These are phyloP conservation scores for Sympetrum striolatum DNA, from an alignment of 2,888 invertebrate species.

Conservation along the genomic window DNA sequence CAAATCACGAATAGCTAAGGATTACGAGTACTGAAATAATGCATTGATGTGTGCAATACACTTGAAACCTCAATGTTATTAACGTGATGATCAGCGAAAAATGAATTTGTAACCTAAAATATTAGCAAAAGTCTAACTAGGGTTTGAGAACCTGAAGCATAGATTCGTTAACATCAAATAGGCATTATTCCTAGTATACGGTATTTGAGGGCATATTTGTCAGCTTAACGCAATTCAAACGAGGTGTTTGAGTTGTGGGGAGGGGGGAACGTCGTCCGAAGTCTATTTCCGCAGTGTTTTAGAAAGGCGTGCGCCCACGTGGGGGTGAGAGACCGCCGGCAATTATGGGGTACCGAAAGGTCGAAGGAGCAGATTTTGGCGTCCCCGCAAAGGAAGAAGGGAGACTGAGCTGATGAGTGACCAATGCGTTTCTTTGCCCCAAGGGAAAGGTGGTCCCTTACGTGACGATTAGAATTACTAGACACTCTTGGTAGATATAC, in stretches of 20 bases:
- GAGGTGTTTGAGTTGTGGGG: not conserved
- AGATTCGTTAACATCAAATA: no score
- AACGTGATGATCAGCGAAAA: no score
- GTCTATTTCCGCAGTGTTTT: not conserved
- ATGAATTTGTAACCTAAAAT: no score
- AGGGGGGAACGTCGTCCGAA: not conserved
- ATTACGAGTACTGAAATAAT: no score
- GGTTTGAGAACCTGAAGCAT: no score
- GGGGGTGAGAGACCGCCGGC: not conserved
- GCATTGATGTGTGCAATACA: no score
- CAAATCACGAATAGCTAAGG: no score
- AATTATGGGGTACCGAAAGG: conserved; percentile 29
- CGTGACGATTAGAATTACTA: not conserved
- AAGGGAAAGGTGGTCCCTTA: not conserved
- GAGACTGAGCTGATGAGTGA: conserved; percentile 3
- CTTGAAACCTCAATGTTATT: no score
- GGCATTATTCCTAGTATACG: no score
- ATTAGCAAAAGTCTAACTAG: no score
- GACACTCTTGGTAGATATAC: no score
- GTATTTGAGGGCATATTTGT: not conserved
- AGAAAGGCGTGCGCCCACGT: not conserved
- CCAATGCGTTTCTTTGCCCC: not conserved
- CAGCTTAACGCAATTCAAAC: not conserved
- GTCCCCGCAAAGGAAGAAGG: not conserved
- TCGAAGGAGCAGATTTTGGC: not conserved